These are phyloP conservation scores for Nomia melanderi DNA, from an alignment of 1,140 invertebrate species.

Conservation along the genomic window DNA sequence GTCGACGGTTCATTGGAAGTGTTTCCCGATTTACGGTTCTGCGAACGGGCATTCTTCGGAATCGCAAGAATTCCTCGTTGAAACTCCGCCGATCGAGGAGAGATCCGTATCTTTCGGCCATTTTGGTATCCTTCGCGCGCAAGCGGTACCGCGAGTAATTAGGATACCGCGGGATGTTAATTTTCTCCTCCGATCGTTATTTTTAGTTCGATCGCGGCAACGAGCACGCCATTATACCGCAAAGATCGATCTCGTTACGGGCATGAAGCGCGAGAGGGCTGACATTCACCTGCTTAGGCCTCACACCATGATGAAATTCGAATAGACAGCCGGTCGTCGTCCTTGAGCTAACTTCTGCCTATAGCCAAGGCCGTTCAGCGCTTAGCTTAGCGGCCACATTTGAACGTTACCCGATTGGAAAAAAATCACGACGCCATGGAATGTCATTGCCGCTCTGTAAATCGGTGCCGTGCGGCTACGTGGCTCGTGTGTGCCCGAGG, in stretches of 20 bases:
- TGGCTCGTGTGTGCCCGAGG: constrained; percentile 8
- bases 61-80: no score
- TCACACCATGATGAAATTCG: constrained; percentile 64
- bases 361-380: constrained; percentile 54
- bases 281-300: constrained; percentile 67
- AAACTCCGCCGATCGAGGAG: no score
- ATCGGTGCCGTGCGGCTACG: constrained; percentile 37
- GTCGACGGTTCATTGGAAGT: no score
- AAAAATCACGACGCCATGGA: constrained; percentile 59
- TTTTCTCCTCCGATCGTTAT: not conserved
- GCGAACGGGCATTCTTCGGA: no score
- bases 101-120: not conserved
- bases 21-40: no score
- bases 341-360: constrained; percentile 67
- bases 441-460: constrained; percentile 64
- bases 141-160: not conserved
- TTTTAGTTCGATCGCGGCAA: constrained; percentile 23
- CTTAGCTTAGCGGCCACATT: constrained; percentile 53
- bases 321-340: constrained; percentile 63
- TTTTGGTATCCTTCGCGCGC: not conserved
- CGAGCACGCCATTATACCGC: constrained; percentile 7
- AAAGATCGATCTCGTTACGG: constrained; percentile 59
- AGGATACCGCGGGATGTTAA: not conserved
- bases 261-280: constrained; percentile 45
- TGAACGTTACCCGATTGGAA: constrained; percentile 61